Conservation (phyloP, 2,888 invertebrate species). For the Terebella lapidaria region DNA sequence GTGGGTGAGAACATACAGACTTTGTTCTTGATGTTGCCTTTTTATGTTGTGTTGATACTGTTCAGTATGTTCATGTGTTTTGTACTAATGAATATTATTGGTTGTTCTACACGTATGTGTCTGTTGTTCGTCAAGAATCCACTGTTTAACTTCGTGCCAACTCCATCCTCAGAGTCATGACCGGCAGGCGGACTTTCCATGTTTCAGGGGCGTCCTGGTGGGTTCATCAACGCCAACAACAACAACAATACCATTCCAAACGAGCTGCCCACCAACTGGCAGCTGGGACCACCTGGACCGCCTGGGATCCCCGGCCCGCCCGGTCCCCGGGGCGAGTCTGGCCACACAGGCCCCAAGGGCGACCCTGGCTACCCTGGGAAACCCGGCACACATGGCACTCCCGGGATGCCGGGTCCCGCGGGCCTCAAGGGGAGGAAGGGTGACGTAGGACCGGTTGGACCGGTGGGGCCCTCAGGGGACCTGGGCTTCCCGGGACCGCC, state of each 20-base stretch:
- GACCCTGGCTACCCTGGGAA: constrained; percentile 60
- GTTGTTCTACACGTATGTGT: too few species aligned
- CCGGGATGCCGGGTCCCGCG: constrained; percentile 69
- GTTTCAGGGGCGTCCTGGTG: not conserved
- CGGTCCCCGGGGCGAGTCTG: constrained; percentile 20
- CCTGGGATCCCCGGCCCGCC: constrained; percentile 19
- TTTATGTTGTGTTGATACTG: too few species aligned
- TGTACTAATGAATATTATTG: not conserved
- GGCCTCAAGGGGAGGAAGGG: constrained; percentile 62
- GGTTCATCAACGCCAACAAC: too few species aligned
- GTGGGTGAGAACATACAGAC: too few species aligned
- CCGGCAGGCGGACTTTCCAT: too few species aligned
- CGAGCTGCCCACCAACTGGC: not conserved
- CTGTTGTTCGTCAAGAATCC: too few species aligned
- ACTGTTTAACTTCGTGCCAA: too few species aligned
- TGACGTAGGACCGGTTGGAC: constrained; percentile 67
- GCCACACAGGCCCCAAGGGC: constrained; percentile 28
- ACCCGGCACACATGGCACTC: constrained; percentile 26
- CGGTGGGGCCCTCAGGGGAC: constrained; percentile 72
- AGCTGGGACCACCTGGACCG: constrained; percentile 12
- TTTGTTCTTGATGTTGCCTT: too few species aligned
- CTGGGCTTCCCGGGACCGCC: constrained; percentile 31
- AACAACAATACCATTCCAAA: not conserved
- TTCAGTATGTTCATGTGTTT: too few species aligned
- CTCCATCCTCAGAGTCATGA: too few species aligned